Base-by-base conservation (phyloP, 2,888 invertebrate species). In the Lottia gigantea region DNA sequence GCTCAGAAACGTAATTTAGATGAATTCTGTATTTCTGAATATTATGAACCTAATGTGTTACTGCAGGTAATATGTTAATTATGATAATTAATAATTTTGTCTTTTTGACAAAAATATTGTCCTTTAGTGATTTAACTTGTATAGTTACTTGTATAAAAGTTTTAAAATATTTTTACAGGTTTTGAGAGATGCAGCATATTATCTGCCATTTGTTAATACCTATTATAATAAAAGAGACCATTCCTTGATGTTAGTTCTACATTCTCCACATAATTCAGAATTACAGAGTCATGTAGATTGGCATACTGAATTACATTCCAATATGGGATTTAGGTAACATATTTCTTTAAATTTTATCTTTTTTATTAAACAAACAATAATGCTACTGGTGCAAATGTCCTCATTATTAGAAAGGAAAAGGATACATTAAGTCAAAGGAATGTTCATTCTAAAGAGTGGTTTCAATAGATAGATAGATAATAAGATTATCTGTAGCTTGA, bases 21-120 rank as follows among this genome's bases (percentile, higher is more conserved):
- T 70, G 84, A 87, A 71, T 88, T 87, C 88, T 86, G 86, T 75
- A 88, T 85, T 79, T 86, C 87, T 62, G 88, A 88, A 72, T 87
- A 88, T 71, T 82, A 84, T 70, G 85, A 88, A 46, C 83, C 84
- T 12, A 74, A 83, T 46, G 80, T 87, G n/a, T 77, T 88, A 0
- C 77, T 83, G 23, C 88, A 88, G 84, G 87, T 88, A 64, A 49
- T 71, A 64, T 12, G 16, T 15, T 23, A 12, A 55, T 61, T 71
- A n/a, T n/a, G n/a, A n/a, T n/a, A n/a, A n/a, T n/a, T n/a, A n/a
- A n/a, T n/a, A n/a, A n/a, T n/a, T n/a, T n/a, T n/a, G n/a, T n/a
- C n/a, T n/a, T n/a, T n/a, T n/a, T n/a, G n/a, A n/a, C n/a, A 23
- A 7, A 25, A 26, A n/a, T 23, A 23, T 3, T 23, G 11, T 25